Evolutionary conservation across 2,888 invertebrate species (phyloP).

Genomic region (Ennomos erosarius): DNA sequence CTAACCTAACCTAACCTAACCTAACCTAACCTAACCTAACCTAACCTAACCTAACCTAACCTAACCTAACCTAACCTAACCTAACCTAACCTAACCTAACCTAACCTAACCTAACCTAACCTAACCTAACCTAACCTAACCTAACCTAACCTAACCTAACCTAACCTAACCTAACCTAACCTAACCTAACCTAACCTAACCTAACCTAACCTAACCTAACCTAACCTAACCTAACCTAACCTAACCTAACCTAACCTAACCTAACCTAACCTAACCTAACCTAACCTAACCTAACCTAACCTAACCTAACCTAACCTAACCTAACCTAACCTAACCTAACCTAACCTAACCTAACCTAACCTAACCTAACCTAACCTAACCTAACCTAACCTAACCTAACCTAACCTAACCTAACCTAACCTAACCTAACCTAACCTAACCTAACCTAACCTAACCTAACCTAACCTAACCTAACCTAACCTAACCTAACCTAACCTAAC

Average conservation of each 20-base stretch:
- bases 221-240: conserved; percentile 4
- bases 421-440: conserved; percentile 6
- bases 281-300: not conserved
- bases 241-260: not conserved
- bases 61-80: not conserved
- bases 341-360: not conserved
- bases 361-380: not conserved
- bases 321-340: not conserved
- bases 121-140: not conserved
- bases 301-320: not conserved
- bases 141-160: not conserved
- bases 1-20: conserved; percentile 6
- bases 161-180: not conserved
- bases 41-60: not conserved
- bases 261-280: not conserved
- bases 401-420: conserved; percentile 6
- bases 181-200: conserved; percentile 5
- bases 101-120: not conserved
- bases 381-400: not conserved
- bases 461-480: conserved; percentile 6
- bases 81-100: not conserved
- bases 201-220: conserved; percentile 11
- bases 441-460: conserved; percentile 6
- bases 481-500: conserved; percentile 6
- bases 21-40: not conserved